phyloP scores from a whole-genome alignment of 2,797 vertebrate genomes.

The Smutsia gigantea region DNA sequence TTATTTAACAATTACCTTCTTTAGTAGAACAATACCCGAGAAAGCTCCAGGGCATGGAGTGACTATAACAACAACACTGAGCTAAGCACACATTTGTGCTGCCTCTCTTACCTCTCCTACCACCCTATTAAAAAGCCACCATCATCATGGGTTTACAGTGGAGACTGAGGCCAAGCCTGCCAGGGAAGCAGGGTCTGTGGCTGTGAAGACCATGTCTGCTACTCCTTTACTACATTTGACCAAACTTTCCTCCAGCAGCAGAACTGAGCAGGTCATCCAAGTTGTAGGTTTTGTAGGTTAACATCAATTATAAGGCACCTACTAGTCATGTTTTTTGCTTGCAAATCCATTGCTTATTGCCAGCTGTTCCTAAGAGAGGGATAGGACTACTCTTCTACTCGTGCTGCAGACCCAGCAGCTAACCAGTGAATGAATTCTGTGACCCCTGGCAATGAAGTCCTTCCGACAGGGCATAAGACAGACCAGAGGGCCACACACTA shows the following conservation, averaged over 20 bases:
- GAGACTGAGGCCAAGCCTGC: not conserved
- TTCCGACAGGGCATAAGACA: not conserved
- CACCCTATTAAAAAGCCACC: not conserved
- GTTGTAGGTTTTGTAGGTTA: not conserved
- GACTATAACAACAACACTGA: not conserved
- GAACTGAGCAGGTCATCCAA: fast-evolving
- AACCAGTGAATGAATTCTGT: not conserved
- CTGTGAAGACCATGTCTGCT: not conserved
- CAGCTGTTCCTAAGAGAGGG: not conserved
- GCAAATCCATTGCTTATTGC: not conserved
- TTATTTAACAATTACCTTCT: slow-evolving; percentile 68
- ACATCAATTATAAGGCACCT: not conserved
- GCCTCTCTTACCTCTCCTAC: not conserved
- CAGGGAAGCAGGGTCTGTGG: fast-evolving
- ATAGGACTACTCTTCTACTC: not conserved
- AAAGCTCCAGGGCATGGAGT: slow-evolving; percentile 36
- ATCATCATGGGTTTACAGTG: not conserved
- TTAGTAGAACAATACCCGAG: slow-evolving; percentile 44
- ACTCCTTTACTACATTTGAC: not conserved
- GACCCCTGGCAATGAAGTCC: not conserved
- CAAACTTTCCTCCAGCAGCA: not conserved
- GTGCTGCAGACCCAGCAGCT: not conserved
- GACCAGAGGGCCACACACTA: not conserved
- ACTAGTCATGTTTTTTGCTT: not conserved
- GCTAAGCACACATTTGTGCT: not conserved